Evolutionary conservation across 2,888 invertebrate species (phyloP).

Genomic region (Drosophila kuntzei): DNA sequence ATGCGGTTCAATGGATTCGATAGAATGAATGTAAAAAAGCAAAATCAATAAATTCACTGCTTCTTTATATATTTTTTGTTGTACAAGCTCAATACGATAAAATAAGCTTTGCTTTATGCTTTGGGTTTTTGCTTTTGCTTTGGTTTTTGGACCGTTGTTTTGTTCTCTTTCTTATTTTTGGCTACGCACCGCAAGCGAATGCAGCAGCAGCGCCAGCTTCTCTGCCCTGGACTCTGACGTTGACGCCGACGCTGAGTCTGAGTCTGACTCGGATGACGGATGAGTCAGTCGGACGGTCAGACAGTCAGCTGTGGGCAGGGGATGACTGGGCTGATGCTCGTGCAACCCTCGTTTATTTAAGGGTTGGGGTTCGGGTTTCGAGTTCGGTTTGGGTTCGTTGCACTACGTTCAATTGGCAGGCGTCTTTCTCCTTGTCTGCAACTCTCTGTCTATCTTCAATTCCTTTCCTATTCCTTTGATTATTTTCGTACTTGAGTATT

Average conservation of each 20-base stretch:
- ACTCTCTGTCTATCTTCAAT: conserved; percentile 22
- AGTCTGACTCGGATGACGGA: conserved; percentile 16
- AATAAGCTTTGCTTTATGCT: conserved; percentile 24
- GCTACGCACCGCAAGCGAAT: conserved; percentile 44
- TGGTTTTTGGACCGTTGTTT: conserved; percentile 18
- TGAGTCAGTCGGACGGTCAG: conserved; percentile 55
- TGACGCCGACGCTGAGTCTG: not conserved
- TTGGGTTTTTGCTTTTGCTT: conserved; percentile 10
- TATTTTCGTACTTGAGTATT: conserved; percentile 22
- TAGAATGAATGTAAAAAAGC: conserved; percentile 39
- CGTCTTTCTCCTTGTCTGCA: conserved; percentile 32
- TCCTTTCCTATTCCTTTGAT: conserved; percentile 35
- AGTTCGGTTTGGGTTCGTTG: conserved; percentile 61
- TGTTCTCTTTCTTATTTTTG: conserved; percentile 18
- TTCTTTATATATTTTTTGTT: conserved; percentile 15
- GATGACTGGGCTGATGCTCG: conserved; percentile 25
- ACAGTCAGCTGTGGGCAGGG: conserved; percentile 46
- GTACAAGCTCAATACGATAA: conserved; percentile 23
- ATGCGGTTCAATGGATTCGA: conserved; percentile 42
- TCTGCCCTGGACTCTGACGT: conserved; percentile 23
- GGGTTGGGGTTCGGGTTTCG: conserved; percentile 25
- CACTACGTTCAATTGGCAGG: conserved; percentile 61
- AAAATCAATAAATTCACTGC: conserved; percentile 52
- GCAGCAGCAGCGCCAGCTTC: conserved; percentile 45
- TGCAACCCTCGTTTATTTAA: conserved; percentile 50